These are phyloP conservation scores for Staurois parvus DNA, from an alignment of 2,797 vertebrate species.

Conservation along the genomic window DNA sequence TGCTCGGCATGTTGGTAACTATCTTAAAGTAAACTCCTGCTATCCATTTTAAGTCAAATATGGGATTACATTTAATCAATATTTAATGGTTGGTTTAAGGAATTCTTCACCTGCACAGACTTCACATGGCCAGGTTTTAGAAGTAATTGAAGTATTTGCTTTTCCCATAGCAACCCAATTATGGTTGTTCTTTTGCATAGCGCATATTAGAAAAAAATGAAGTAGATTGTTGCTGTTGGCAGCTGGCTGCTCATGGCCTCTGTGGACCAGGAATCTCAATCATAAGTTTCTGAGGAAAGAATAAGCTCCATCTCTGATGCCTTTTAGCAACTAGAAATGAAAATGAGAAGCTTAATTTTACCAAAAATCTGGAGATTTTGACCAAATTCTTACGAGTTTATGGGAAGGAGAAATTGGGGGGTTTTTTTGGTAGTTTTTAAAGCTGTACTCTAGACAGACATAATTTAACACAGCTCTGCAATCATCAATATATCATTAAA, in stretches of 20 bases:
- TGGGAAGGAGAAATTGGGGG: too few relatives aligned
- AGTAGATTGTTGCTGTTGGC: not conserved
- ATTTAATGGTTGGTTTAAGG: slow-evolving; percentile 23
- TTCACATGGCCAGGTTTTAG: not conserved
- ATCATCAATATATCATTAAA: too few relatives aligned
- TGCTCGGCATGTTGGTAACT: slow-evolving; percentile 23
- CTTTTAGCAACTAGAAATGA: too few relatives aligned
- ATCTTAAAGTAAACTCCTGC: slow-evolving; percentile 16
- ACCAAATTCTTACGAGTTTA: not conserved
- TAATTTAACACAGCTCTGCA: too few relatives aligned
- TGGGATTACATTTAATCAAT: slow-evolving; percentile 23
- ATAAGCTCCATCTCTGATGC: too few relatives aligned
- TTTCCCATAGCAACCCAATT: not conserved
- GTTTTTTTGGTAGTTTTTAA: too few relatives aligned
- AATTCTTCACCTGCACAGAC: not conserved
- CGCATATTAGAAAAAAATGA: not conserved
- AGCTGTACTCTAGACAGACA: too few relatives aligned
- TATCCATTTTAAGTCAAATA: slow-evolving; percentile 11
- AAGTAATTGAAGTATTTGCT: not conserved
- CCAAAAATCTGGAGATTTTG: not conserved
- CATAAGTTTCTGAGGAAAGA: too few relatives aligned
- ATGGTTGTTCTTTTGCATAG: not conserved
- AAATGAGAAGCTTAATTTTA: too few relatives aligned
- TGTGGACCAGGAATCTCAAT: not conserved
- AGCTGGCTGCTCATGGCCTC: not conserved